Conservation (phyloP, 1,140 invertebrate species). For the Pentalonia nigronervosa region DNA sequence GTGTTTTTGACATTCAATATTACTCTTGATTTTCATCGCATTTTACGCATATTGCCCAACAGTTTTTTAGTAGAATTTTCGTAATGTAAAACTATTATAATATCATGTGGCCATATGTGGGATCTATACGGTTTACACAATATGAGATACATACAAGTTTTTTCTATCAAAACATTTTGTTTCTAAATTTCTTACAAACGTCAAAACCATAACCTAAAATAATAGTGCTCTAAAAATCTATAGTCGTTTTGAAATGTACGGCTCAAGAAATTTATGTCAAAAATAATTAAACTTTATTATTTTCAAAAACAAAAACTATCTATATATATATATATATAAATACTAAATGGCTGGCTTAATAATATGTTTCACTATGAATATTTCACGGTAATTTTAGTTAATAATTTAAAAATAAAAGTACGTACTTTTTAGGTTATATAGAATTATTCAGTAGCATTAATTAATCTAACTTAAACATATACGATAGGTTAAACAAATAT, state of each 20-base stretch:
- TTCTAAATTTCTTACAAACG: background rate
- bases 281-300: background rate
- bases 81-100: background rate
- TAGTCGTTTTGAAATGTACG: background rate
- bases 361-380: background rate
- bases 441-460: background rate
- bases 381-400: background rate
- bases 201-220: slow-evolving; percentile 28
- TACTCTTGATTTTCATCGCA: background rate
- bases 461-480: background rate
- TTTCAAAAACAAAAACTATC: background rate
- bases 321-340: background rate
- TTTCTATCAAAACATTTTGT: slow-evolving; percentile 25
- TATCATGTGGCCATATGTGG: background rate
- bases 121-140: background rate
- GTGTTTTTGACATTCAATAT: slow-evolving; percentile 29
- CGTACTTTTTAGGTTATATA: background rate
- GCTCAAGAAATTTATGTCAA: background rate
- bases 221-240: background rate
- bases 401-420: background rate
- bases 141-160: background rate
- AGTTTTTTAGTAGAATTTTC: background rate
- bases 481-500: background rate
- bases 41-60: background rate
- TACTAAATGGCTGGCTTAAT: background rate